Conservation (phyloP, 2,888 invertebrate genomes). For the Drosophila prolongata region DNA sequence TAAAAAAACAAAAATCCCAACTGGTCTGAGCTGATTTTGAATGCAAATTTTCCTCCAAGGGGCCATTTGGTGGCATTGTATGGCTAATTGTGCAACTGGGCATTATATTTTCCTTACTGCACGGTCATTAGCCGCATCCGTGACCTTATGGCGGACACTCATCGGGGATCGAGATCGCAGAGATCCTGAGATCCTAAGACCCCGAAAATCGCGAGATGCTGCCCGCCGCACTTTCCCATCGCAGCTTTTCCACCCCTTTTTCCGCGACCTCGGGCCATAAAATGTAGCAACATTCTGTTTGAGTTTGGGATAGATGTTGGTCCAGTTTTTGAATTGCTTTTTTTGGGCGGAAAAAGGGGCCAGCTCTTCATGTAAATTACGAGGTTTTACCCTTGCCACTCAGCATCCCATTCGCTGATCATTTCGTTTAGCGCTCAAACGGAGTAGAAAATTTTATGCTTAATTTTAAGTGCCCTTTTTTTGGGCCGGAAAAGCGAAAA, state of each 20-base stretch:
- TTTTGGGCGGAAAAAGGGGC: slow-evolving; percentile 32
- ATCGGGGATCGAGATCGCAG: slow-evolving; percentile 4
- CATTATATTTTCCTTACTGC: slow-evolving; percentile 67
- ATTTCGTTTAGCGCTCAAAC: slow-evolving; percentile 53
- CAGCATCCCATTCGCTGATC: slow-evolving; percentile 68
- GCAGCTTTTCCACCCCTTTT: slow-evolving; percentile 49
- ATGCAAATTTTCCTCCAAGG: slow-evolving; percentile 68
- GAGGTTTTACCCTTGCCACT: slow-evolving; percentile 50
- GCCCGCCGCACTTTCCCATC: slow-evolving; percentile 45
- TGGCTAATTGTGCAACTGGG: slow-evolving; percentile 64
- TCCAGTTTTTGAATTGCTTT: slow-evolving; percentile 60
- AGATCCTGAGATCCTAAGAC: slow-evolving; percentile 28
- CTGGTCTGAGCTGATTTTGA: slow-evolving; percentile 66
- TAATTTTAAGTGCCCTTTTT: slow-evolving; percentile 65
- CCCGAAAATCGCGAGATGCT: slow-evolving; percentile 55
- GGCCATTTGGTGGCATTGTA: slow-evolving; percentile 75
- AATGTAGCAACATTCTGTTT: slow-evolving; percentile 61
- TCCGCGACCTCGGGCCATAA: slow-evolving; percentile 51
- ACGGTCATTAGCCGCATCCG: slow-evolving; percentile 73
- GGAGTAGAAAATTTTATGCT: slow-evolving; percentile 53
- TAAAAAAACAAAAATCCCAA: slow-evolving; percentile 23
- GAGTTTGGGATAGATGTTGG: slow-evolving; percentile 54
- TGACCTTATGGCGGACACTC: slow-evolving; percentile 55
- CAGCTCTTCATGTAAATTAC: slow-evolving; percentile 61
- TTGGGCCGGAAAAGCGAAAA: slow-evolving; percentile 65